Evolutionary conservation across 2,888 invertebrate species (phyloP).

Genomic region (Archips crataeganus): DNA sequence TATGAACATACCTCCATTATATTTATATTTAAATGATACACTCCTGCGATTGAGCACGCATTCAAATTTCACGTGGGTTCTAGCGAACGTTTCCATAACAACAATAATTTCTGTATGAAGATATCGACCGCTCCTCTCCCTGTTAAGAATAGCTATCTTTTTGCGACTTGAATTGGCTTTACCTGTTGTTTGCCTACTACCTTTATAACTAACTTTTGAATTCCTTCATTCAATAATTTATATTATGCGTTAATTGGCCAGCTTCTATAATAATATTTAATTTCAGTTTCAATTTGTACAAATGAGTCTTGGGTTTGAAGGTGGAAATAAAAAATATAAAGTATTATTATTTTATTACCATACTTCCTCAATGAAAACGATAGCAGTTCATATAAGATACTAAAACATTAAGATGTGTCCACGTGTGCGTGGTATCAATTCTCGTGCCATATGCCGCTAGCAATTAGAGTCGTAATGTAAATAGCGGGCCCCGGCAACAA

Average conservation of each 20-base stretch:
- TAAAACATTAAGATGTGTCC: conserved; percentile 58
- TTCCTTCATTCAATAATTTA: too few species aligned
- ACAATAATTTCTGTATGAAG: background rate
- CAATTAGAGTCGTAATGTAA: conserved; percentile 76
- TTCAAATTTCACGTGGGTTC: background rate
- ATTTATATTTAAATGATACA: background rate
- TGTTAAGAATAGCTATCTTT: too few species aligned
- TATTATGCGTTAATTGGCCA: too few species aligned
- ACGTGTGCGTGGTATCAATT: conserved; percentile 35
- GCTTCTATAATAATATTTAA: too few species aligned
- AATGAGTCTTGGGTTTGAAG: too few species aligned
- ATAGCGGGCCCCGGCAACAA: conserved; percentile 79
- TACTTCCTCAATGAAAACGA: background rate
- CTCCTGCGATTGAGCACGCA: background rate
- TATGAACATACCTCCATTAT: background rate
- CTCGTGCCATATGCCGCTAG: conserved; percentile 63
- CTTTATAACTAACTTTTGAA: too few species aligned
- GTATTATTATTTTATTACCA: too few species aligned
- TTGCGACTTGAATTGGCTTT: too few species aligned
- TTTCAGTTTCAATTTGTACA: too few species aligned
- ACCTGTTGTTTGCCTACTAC: too few species aligned
- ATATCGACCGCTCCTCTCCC: background rate
- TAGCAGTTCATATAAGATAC: background rate
- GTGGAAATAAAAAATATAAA: too few species aligned
- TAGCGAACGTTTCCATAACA: background rate